phyloP scores from a whole-genome alignment of 2,888 invertebrate species.

The Pyrgus malvae region DNA sequence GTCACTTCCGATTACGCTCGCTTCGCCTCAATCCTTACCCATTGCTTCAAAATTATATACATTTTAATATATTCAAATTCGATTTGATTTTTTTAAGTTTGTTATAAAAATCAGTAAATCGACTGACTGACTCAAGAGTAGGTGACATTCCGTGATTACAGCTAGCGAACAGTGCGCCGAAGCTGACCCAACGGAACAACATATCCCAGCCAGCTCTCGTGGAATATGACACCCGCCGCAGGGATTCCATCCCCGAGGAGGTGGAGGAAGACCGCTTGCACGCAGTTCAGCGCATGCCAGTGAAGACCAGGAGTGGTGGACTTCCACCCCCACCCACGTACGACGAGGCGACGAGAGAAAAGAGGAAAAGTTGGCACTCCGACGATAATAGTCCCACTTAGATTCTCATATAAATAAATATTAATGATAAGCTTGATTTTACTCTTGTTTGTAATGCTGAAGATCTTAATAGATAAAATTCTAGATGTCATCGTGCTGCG shows the following conservation, averaged over 20 bases:
- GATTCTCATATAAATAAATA: conserved; percentile 13
- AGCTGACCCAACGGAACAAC: conserved; percentile 81
- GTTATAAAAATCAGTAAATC: too few relatives aligned
- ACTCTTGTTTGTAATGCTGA: background rate
- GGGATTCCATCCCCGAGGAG: conserved; percentile 85
- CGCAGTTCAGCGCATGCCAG: conserved; percentile 49
- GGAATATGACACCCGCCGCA: conserved; percentile 79
- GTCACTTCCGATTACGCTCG: too few relatives aligned
- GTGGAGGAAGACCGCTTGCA: conserved; percentile 71
- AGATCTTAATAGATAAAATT: background rate
- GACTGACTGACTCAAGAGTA: conserved; percentile 19
- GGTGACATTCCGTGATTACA: conserved; percentile 42
- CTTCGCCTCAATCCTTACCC: too few relatives aligned
- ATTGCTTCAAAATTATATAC: too few relatives aligned
- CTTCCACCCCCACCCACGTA: conserved; percentile 68
- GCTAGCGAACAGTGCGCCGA: conserved; percentile 84
- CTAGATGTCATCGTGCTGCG: background rate
- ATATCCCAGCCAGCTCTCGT: conserved; percentile 83
- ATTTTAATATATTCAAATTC: too few relatives aligned
- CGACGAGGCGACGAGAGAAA: conserved; percentile 66
- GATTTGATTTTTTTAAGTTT: too few relatives aligned
- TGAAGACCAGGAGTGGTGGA: conserved; percentile 65
- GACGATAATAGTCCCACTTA: conserved; percentile 75
- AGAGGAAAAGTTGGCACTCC: conserved; percentile 78
- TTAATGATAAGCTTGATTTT: background rate